Evolutionary conservation across 2,113 vertebrate species (phyloP).

Genomic region (Mormyrus lacerda): DNA sequence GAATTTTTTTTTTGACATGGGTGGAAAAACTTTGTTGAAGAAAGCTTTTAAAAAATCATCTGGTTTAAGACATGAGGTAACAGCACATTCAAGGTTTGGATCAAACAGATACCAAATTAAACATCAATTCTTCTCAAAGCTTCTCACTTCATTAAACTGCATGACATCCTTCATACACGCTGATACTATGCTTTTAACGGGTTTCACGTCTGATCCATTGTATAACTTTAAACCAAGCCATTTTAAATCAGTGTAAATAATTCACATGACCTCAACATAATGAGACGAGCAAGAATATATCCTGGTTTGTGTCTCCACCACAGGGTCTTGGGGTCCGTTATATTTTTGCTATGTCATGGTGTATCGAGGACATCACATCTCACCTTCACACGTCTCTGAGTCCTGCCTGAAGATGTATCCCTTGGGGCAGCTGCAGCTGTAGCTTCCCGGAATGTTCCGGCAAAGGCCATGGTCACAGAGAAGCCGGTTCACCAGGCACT

Average conservation of each 20-base stretch:
- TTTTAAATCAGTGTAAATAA: not conserved
- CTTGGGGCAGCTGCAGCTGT: conserved; percentile 64
- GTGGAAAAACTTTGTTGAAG: conserved; percentile 50
- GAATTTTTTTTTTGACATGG: not conserved
- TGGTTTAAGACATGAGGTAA: conserved; percentile 54
- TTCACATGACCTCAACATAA: not conserved
- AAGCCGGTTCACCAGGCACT: conserved; percentile 59
- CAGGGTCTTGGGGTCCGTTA: not conserved
- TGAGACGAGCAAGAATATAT: not conserved
- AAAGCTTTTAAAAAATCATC: conserved; percentile 61
- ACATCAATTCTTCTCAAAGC: not conserved
- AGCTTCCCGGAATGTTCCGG: conserved; percentile 62
- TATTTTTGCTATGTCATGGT: not conserved
- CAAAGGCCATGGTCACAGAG: conserved; percentile 68
- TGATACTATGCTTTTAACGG: not conserved
- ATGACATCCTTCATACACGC: not conserved
- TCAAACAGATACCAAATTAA: not conserved
- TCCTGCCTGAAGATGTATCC: conserved; percentile 60
- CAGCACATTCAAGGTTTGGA: conserved; percentile 35
- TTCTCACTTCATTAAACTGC: not conserved
- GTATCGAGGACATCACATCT: conserved; percentile 16
- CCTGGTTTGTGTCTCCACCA: not conserved
- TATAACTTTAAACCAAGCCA: not conserved
- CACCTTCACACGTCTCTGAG: conserved; percentile 67
- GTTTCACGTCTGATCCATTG: not conserved